Evolutionary conservation across 2,113 vertebrate species (phyloP), one percentile per base, ranked within the genome.

Genomic region (Eublepharis macularius): DNA sequence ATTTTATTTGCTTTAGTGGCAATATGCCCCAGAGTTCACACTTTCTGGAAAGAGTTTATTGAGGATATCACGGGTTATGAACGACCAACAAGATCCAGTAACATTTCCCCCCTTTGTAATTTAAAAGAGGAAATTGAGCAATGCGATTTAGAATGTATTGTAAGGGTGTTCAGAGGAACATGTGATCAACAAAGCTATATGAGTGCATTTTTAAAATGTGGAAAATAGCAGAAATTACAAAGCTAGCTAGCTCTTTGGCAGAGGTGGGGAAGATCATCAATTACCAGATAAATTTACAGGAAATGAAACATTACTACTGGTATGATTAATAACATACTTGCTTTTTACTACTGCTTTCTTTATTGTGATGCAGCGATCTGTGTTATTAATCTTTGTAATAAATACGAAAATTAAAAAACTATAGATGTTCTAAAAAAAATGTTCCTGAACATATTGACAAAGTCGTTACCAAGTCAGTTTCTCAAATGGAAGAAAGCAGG

Each of bases 1-100:
- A 6, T 72, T 82, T 72, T 72, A 51, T 72, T 54, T 19, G 32
- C 76, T 43, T 60, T 74, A 29, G 11, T 39, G n/a, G 54, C 72
- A 6, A 12, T 1, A 0, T 19, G 0, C 14, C 13, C 26, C 1
- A 2, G 36, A 41, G 60, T 60, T 45, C 41, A 60, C 19, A 60
- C 14, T 73, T 83, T 9, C 1, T 9, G 24, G 2, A 26, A 69
- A 26, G 36, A 21, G 2, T 19, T 11, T 6, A 47, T n/a, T 34
- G 12, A 36, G 47, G 19, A 49, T 36, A 77, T 36, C 19, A 12
- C 8, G 54, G 34, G 45, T 57, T 77, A 26, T 57, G 76, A 16
- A 45, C 41, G 26, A 26, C n/a, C 34, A 77, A 11, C 13, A 26
- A 36, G 60, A 34, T 76, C 17, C 16, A 24, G 47, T 36, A 54